Percentiles rank a stretch among this genome's conserved stretches.
These are phyloP conservation scores for Caradrina kadenii DNA, from an alignment of 2,888 invertebrate species.

Conservation along the genomic window DNA sequence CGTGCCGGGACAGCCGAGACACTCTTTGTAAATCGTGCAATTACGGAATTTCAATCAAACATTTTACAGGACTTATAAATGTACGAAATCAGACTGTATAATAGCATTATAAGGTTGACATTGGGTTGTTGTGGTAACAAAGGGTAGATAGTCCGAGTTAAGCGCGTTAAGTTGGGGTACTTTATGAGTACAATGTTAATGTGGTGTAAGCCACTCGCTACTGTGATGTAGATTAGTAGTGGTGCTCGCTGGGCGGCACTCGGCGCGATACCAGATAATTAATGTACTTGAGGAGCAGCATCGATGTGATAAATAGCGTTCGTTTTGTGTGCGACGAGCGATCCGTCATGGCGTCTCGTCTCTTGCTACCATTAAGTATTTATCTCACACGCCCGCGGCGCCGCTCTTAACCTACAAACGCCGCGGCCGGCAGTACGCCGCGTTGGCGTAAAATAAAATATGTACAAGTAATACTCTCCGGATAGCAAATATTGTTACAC, in stretches of 20 bases:
- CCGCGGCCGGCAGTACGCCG: constrained; percentile 8
- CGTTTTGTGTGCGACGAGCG: constrained; percentile 54
- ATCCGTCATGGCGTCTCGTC: constrained; percentile 50
- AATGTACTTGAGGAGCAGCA: constrained; percentile 50
- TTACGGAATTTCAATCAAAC: constrained; percentile 66
- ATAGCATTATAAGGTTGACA: constrained; percentile 29
- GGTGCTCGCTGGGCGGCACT: constrained; percentile 42
- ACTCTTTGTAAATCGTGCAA: constrained; percentile 69
- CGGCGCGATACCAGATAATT: constrained; percentile 46
- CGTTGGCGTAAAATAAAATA: constrained; percentile 49
- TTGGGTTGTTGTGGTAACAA: constrained; percentile 26
- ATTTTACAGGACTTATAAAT: constrained; percentile 20
- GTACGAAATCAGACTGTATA: constrained; percentile 48
- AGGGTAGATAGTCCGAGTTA: constrained; percentile 46
- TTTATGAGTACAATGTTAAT: constrained; percentile 63
- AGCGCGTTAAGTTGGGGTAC: constrained; percentile 57
- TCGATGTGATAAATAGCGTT: constrained; percentile 64
- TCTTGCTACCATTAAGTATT: constrained; percentile 52
- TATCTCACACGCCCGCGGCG: constrained; percentile 47
- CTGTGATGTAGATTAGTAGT: constrained; percentile 57
- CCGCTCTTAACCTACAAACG: constrained; percentile 50
- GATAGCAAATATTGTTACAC: constrained; percentile 42
- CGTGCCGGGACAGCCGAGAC: constrained; percentile 40
- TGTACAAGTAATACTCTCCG: constrained; percentile 48
- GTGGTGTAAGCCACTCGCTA: constrained; percentile 53